Base-by-base conservation (phyloP, 2,113 vertebrate genomes). In the Neodontobutis hainanensis region DNA sequence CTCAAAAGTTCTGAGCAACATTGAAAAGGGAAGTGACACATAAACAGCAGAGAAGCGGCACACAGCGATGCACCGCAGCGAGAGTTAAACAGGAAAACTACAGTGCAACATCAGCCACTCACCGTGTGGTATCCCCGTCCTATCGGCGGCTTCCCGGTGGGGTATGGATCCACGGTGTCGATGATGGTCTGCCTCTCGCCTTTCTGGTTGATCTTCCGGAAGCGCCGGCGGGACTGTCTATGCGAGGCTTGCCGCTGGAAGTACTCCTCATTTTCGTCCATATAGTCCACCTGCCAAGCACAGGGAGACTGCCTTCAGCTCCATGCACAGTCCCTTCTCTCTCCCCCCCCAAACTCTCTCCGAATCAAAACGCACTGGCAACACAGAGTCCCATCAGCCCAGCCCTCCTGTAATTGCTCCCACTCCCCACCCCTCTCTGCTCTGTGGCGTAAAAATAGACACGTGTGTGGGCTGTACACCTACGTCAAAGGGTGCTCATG, bases 221-320 rank as follows among this genome's bases (percentile, higher is more conserved):
- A 99, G 82, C 97, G 95, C 74, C 97, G 93, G 60, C 97, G 94
- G 73, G 97, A 99, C 75, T 99, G 97, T 75, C 97, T 90, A 85
- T 99, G 96, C 68, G 97, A 98, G 51, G 97, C 97, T 91, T 99
- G 97, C 9, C 96, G 93, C 83, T 99, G 97, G 73, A 99, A 99
- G 92, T 97, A 99, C 78, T 99, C 97, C 92, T 99, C 97, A 97
- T 97, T 97, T 94, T 99, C 97, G 93, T 99, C 97, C 96, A 99
- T 98, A 90, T 98, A 99, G 94, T 99, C 97, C 88, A 99, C 96
- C 97, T 99, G 85, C 38, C 89, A 45, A 74, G 0, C 72, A 80
- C 1, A 62, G 76, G 56, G 59, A 75, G 68, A 78, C 79, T 58
- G 63, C 68, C 51, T 75, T 68, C 46, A 11, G 77, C 70, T 81